phyloP scores from a whole-genome alignment of 2,113 vertebrate genomes.

The Pontoporia blainvillei region DNA sequence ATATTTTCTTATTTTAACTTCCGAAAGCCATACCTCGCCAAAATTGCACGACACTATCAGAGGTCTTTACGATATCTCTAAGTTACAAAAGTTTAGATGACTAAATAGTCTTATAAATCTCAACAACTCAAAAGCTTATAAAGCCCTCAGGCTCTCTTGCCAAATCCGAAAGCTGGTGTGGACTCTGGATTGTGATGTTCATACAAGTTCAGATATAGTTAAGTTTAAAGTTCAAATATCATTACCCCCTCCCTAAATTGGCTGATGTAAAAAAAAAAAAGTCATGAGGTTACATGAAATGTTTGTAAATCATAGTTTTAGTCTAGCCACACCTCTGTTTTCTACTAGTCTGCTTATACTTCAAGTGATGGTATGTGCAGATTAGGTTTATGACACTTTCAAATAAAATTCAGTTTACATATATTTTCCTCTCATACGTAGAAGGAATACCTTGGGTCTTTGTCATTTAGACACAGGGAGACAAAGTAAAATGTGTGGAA shows the following conservation, averaged over 20 bases:
- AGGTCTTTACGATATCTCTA: background rate
- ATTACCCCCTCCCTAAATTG: background rate
- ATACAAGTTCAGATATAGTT: background rate
- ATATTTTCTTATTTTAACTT: constrained; percentile 4
- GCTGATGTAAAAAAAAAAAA: background rate
- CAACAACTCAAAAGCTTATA: background rate
- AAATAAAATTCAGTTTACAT: background rate
- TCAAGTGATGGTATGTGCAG: background rate
- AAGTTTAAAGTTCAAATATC: background rate
- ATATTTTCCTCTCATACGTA: background rate
- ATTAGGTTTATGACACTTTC: background rate
- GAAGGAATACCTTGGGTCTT: background rate
- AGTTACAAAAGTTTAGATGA: background rate
- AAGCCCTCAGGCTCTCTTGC: background rate
- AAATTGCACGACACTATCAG: background rate
- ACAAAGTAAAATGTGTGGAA: background rate
- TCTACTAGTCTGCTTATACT: background rate
- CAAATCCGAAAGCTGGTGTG: background rate
- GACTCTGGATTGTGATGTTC: background rate
- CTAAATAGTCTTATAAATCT: background rate
- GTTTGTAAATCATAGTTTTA: background rate
- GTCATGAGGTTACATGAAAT: background rate
- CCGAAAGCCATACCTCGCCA: background rate
- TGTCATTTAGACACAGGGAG: background rate
- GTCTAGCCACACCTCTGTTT: background rate